Evolutionary conservation across 2,113 vertebrate species (phyloP).

Genomic region (Scophthalmus maximus): DNA sequence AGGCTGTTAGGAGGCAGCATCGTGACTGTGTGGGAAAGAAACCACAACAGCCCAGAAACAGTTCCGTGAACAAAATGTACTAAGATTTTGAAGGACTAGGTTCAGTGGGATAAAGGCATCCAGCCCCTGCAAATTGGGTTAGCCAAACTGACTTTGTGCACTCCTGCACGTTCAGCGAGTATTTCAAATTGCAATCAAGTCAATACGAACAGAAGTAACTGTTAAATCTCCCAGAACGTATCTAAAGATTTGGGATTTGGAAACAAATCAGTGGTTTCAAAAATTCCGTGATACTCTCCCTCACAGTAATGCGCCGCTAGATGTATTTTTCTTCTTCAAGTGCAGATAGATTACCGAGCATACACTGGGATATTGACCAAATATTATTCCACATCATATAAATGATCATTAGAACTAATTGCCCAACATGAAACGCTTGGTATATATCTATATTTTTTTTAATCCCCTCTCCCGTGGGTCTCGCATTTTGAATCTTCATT

Average conservation of each 20-base stretch:
- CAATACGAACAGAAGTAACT: background rate
- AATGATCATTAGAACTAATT: constrained; percentile 48
- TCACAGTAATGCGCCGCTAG: background rate
- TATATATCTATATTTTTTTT: too few species aligned
- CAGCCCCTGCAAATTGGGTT: constrained; percentile 4
- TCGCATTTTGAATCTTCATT: constrained; percentile 37
- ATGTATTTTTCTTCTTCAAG: constrained; percentile 1
- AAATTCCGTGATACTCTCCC: background rate
- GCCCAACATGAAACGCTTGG: constrained; percentile 31
- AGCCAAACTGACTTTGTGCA: constrained; percentile 13
- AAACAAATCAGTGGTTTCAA: background rate
- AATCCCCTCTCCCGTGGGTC: constrained; percentile 14
- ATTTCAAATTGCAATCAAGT: background rate
- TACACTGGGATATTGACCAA: constrained; percentile 9
- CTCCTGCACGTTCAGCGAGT: background rate
- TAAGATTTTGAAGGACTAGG: constrained; percentile 16
- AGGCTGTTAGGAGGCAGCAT: background rate
- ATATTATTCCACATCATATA: constrained; percentile 34
- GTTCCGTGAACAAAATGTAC: constrained; percentile 20
- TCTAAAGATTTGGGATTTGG: background rate
- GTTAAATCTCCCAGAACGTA: background rate
- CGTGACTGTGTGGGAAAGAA: constrained; percentile 6
- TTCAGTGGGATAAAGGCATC: constrained; percentile 20
- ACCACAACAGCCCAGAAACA: too few species aligned
- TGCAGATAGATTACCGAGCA: constrained; percentile 5